Conservation (phyloP, 2,797 vertebrate species). For the Lagorchestes hirsutus region DNA sequence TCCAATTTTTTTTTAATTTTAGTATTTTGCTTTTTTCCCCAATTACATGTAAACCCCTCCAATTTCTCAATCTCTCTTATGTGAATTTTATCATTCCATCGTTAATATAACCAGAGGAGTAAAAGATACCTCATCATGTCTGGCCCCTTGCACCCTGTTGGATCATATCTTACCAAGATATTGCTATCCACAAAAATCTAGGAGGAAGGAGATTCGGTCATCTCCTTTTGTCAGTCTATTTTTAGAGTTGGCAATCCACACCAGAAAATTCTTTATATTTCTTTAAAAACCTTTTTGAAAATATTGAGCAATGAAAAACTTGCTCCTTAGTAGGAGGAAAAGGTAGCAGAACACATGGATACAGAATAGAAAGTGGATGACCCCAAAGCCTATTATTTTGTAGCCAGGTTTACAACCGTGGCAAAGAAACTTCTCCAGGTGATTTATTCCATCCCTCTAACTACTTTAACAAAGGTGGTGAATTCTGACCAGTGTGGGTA, state of each 20-base stretch:
- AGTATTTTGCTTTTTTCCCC: not conserved
- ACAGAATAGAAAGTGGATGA: slow-evolving; percentile 50
- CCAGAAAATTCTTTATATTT: slow-evolving; percentile 65
- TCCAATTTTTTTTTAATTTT: not conserved
- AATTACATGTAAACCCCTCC: not conserved
- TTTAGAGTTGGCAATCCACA: slow-evolving; percentile 63
- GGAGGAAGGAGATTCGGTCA: slow-evolving; percentile 51
- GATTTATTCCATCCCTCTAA: not conserved
- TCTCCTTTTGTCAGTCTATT: slow-evolving; percentile 64
- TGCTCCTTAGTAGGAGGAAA: slow-evolving; percentile 64
- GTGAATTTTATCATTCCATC: slow-evolving; percentile 65
- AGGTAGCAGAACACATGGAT: slow-evolving; percentile 46
- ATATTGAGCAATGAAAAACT: slow-evolving; percentile 69
- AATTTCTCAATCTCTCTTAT: slow-evolving; percentile 22
- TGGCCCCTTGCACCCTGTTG: slow-evolving; percentile 32
- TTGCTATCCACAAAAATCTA: slow-evolving; percentile 60
- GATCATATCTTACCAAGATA: slow-evolving; percentile 55
- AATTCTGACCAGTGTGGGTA: not conserved
- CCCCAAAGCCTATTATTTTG: slow-evolving; percentile 31
- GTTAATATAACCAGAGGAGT: slow-evolving; percentile 59
- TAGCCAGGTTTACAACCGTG: slow-evolving; percentile 36
- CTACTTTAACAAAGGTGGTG: not conserved
- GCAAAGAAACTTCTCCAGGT: slow-evolving; percentile 45
- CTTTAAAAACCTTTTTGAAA: slow-evolving; percentile 72
- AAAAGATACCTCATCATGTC: slow-evolving; percentile 38